Base-by-base conservation (phyloP, 1,140 invertebrate species). In the Coptotermes formosanus region DNA sequence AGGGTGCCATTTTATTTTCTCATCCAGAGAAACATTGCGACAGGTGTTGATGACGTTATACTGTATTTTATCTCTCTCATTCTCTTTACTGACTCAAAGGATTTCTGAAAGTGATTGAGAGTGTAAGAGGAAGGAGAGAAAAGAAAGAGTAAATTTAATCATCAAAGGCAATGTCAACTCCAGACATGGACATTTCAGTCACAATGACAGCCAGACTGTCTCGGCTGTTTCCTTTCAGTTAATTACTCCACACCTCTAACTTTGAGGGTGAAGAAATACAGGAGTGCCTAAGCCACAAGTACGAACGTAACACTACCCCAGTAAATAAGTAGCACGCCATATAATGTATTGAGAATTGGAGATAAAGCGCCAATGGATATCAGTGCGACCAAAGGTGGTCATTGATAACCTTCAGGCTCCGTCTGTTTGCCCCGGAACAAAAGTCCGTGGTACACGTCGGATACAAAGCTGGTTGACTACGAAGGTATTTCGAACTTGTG, bases 31-130 rank as follows among this genome's bases (percentile, higher is more conserved):
- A 75, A 75, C 64, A 14, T 75, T 75, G 64, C n/a, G 64, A 75
- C 64, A 75, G 64, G 64, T 75, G 64, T 30, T 75, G 25, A 75
- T 75, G 64, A 75, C 64, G 64, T 75, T 75, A 3, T 75, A 14
- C 64, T 75, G n/a, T 75, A 75, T 75, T 75, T 75, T 30, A 25
- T 75, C 64, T 75, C 64, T 75, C 64, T 75, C n/a, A 30, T 75
- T 75, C 64, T n/a, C 64, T 75, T 75, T 75, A 75, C 64, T 30
- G 59, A 16, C n/a, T 25, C 14, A 0, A 75, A 25, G 14, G 64
- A 75, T 75, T 75, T 75, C 64, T 75, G 64, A 75, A 75, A 75
- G 25, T 75, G 64, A 75, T 75, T 75, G 64, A 75, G 64, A 75
- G 64, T 75, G 64, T 75, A 30, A 75, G 25, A 75, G 59, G 21